Evolutionary conservation across 2,888 invertebrate species (phyloP).

Genomic region (Eupithecia inturbata): DNA sequence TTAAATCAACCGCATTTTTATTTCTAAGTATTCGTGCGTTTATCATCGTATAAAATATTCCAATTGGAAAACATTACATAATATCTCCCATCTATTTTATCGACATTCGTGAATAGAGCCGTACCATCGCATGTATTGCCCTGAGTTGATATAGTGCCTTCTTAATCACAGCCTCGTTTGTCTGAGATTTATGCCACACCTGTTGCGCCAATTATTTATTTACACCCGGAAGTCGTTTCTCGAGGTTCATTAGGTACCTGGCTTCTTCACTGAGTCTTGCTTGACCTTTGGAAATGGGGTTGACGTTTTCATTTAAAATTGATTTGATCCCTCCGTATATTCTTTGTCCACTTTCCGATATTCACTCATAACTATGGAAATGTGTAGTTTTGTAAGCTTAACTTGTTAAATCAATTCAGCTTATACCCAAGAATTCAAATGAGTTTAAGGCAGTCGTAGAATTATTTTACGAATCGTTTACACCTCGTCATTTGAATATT

Average conservation of each 20-base stretch:
- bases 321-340: not conserved
- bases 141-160: slow-evolving; percentile 73
- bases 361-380: slow-evolving; percentile 2
- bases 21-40: not conserved
- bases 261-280: slow-evolving; percentile 13
- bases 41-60: not conserved
- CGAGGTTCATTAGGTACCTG: slow-evolving; percentile 36
- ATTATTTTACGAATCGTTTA: slow-evolving; percentile 15
- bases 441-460: slow-evolving; percentile 7
- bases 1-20: not conserved
- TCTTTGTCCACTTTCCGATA: not conserved
- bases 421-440: not conserved
- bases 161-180: slow-evolving; percentile 77
- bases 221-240: slow-evolving; percentile 75
- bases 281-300: slow-evolving; percentile 12
- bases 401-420: not conserved
- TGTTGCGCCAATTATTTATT: slow-evolving; percentile 78
- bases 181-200: slow-evolving; percentile 77
- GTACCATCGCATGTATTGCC: slow-evolving; percentile 67
- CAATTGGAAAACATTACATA: slow-evolving; percentile 7
- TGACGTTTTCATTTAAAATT: slow-evolving; percentile 5
- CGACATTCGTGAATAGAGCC: slow-evolving; percentile 57
- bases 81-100: slow-evolving; percentile 40
- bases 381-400: not conserved
- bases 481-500: slow-evolving; percentile 36